A percentile compares a stretch with the other conserved stretches of the same genome.
These are phyloP conservation scores for Equus quagga DNA, from an alignment of 2,113 vertebrate genomes.

Conservation along the genomic window DNA sequence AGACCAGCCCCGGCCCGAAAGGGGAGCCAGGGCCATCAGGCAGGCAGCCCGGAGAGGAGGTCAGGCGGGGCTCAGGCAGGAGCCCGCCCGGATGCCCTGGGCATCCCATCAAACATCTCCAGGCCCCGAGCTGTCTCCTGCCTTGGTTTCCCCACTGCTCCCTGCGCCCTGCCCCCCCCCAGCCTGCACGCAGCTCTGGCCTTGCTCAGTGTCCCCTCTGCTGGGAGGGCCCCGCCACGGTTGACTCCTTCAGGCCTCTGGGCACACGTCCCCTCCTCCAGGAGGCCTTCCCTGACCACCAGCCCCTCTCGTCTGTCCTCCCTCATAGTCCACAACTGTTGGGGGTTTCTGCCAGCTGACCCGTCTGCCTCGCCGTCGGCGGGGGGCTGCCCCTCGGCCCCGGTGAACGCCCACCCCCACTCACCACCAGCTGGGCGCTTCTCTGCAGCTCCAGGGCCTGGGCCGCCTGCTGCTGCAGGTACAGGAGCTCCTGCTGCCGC, in stretches of 20 bases:
- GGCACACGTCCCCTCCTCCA: not conserved
- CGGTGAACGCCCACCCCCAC: not conserved
- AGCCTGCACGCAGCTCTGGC: not conserved
- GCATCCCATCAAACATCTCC: not conserved
- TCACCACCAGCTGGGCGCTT: conserved; percentile 93
- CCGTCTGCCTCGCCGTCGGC: fast-evolving
- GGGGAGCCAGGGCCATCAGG: not conserved
- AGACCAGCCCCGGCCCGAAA: not conserved
- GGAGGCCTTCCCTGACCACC: not conserved
- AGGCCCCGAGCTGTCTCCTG: not conserved
- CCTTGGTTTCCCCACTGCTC: not conserved
- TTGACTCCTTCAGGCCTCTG: not conserved
- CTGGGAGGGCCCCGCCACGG: not conserved
- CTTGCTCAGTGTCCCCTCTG: not conserved
- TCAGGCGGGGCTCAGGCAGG: conserved; percentile 82
- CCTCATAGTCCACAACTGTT: fast-evolving
- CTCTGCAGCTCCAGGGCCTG: conserved; percentile 98
- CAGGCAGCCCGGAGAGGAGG: conserved; percentile 80
- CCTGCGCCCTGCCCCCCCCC: not conserved
- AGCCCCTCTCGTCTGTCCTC: not conserved
- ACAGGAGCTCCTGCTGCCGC: conserved; percentile 96
- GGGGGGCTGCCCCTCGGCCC: not conserved
- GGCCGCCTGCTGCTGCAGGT: conserved; percentile 98
- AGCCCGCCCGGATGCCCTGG: not conserved
- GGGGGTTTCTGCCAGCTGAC: not conserved